Evolutionary conservation across 2,113 vertebrate genomes (phyloP).

Genomic region (Solenodon paradoxus): DNA sequence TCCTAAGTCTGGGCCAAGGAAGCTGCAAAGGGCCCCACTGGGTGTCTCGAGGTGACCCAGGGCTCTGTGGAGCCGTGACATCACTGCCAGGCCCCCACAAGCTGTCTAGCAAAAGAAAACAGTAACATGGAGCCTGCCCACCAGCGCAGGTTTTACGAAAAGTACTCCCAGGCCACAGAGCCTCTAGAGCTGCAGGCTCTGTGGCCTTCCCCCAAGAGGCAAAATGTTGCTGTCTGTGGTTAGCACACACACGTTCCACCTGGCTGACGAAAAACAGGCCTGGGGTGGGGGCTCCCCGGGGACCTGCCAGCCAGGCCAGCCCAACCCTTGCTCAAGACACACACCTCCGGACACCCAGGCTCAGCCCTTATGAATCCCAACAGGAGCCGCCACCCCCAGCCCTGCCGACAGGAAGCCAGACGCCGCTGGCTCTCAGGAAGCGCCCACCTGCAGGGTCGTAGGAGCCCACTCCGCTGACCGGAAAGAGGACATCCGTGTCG

Average conservation of each 20-base stretch:
- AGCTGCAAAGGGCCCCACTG: neutral
- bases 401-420: neutral
- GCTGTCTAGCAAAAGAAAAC: too few species aligned
- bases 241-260: neutral
- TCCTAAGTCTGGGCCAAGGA: neutral
- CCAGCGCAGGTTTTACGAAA: neutral
- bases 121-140: too few species aligned
- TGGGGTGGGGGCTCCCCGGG: too few species aligned
- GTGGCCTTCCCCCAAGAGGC: neutral
- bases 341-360: neutral
- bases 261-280: neutral
- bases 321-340: rapidly evolving
- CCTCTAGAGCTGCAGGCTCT: neutral
- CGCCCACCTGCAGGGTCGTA: slow-evolving; percentile 87
- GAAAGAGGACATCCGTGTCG: slow-evolving; percentile 90
- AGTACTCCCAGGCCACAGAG: neutral
- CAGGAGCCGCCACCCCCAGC: too few species aligned
- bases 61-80: neutral
- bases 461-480: slow-evolving; percentile 84
- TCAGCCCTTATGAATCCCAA: too few species aligned
- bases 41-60: too few species aligned
- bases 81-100: too few species aligned
- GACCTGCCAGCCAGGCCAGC: neutral
- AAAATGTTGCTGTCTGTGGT: neutral
- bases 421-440: neutral